Base-by-base conservation (phyloP, 2,888 invertebrate genomes). In the Hymenopus coronatus region DNA sequence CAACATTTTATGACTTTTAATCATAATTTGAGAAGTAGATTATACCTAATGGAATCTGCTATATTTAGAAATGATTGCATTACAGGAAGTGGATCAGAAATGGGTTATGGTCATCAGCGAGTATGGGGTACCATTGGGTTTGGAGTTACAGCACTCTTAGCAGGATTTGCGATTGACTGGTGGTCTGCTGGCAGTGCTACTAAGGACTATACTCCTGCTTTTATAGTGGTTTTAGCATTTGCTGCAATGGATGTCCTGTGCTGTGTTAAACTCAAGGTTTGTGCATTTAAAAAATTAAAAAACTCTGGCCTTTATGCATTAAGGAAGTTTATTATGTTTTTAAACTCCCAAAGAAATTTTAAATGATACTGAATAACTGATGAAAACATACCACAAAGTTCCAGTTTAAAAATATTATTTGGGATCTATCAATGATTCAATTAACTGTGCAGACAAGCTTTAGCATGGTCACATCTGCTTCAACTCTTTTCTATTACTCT, bases 41-140 rank as follows among this genome's bases (percentile, higher is more conserved):
- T 12, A 1, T 12, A 40, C 12, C 12, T 40, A 0, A 33, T 33
- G 12, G 12, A 40, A 40, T 40, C 1, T 40, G 12, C 12, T 40
- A 12, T 12, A 12, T 40, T 40, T 40, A 40, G 40, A 27, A 27
- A 28, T 88, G 88, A 40, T 54, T 30, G 30, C 84, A 84, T 90
- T 90, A 12, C 90, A 96, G 97, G 97, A 25, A 94, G 96, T 7
- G 95, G 96, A 0, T 94, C 95, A 25, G 95, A 96, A 88, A 95
- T 95, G 91, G 94, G 95, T 89, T 97, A 97, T 91, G 97, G 97
- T 0, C 95, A 95, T 12, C 97, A 97, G 92, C 94, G 97, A 28
- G 96, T 97, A 0, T 97, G 97, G 97, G 97, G 97, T 7, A 97
- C 97, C 0, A 95, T 96, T 7, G 97, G 97, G 0, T 97, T 97